Percentiles rank a stretch among this genome's conserved stretches.
phyloP scores from a whole-genome alignment of 92 coral and sea anemone species.

The Virgularia gustaviana region DNA sequence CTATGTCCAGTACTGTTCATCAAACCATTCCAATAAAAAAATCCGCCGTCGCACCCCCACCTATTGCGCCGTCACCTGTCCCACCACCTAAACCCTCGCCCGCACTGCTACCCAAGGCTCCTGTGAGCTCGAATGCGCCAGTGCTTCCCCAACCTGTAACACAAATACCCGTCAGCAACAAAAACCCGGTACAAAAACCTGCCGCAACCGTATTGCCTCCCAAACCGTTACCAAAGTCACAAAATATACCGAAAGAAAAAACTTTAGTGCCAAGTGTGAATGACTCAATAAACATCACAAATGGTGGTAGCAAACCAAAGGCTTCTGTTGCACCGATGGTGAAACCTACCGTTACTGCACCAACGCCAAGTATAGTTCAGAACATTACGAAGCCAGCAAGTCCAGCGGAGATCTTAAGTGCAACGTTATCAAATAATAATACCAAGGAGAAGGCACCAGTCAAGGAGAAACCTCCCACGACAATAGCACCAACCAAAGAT shows the following conservation, averaged over 20 bases:
- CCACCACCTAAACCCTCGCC: slow-evolving; percentile 30
- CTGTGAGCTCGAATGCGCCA: too few relatives aligned
- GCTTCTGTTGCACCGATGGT: neutral
- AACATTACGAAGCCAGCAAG: slow-evolving; percentile 17
- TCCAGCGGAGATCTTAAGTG: slow-evolving; percentile 31
- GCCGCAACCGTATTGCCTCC: neutral
- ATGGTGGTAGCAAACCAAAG: neutral
- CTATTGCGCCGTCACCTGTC: slow-evolving; percentile 28
- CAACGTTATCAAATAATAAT: neutral
- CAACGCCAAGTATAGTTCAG: slow-evolving; percentile 17
- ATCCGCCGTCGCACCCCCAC: neutral
- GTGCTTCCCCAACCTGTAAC: neutral
- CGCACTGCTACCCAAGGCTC: neutral
- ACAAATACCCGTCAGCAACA: neutral
- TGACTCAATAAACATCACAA: neutral
- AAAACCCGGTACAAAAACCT: too few relatives aligned
- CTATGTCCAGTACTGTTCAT: neutral
- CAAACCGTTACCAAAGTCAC: neutral
- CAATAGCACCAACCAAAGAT: neutral
- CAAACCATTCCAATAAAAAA: slow-evolving; percentile 39
- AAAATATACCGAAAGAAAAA: slow-evolving; percentile 1
- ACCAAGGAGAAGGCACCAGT: too few relatives aligned
- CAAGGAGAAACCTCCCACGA: slow-evolving; percentile 1
- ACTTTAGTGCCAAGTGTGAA: neutral
- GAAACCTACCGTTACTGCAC: neutral